These are phyloP conservation scores for Ennomos quercinarius DNA, from an alignment of 2,888 invertebrate species.

Conservation along the genomic window DNA sequence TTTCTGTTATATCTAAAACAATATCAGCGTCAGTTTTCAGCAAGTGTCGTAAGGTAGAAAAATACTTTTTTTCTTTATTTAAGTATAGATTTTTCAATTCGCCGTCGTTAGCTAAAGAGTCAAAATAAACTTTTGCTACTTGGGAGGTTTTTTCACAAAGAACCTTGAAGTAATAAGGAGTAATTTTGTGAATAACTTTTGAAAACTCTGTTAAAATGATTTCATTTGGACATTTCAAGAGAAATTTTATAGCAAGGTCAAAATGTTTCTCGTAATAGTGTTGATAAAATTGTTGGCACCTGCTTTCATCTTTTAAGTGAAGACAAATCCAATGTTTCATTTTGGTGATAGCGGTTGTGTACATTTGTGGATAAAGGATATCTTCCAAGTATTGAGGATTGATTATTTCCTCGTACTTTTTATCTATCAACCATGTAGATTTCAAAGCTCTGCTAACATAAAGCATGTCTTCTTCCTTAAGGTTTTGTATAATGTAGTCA, in stretches of 20 bases:
- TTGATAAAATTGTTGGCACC: conserved; percentile 41
- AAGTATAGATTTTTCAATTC: conserved; percentile 25
- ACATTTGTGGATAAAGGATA: conserved; percentile 63
- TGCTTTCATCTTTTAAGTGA: conserved; percentile 34
- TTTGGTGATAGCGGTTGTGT: conserved; percentile 51
- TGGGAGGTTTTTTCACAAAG: conserved; percentile 38
- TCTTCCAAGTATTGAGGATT: conserved; percentile 63
- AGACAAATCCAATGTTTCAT: conserved; percentile 38
- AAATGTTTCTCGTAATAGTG: conserved; percentile 36
- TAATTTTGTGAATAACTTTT: conserved; percentile 35
- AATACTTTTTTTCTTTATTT: conserved; percentile 23
- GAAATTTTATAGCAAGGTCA: conserved; percentile 39
- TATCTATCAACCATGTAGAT: conserved; percentile 59
- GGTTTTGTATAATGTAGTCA: conserved; percentile 57
- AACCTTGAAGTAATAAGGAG: conserved; percentile 41
- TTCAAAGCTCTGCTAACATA: conserved; percentile 67
- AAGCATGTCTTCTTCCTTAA: conserved; percentile 67
- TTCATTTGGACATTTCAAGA: conserved; percentile 31
- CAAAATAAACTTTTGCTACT: conserved; percentile 37
- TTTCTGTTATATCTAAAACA: conserved; percentile 44
- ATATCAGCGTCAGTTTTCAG: conserved; percentile 38
- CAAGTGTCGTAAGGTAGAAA: conserved; percentile 28
- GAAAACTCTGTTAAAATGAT: conserved; percentile 31
- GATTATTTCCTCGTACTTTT: conserved; percentile 51
- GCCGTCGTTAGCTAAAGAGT: conserved; percentile 27